Conservation (phyloP, 2,797 vertebrate species). For the Dromococcyx pavoninus region DNA sequence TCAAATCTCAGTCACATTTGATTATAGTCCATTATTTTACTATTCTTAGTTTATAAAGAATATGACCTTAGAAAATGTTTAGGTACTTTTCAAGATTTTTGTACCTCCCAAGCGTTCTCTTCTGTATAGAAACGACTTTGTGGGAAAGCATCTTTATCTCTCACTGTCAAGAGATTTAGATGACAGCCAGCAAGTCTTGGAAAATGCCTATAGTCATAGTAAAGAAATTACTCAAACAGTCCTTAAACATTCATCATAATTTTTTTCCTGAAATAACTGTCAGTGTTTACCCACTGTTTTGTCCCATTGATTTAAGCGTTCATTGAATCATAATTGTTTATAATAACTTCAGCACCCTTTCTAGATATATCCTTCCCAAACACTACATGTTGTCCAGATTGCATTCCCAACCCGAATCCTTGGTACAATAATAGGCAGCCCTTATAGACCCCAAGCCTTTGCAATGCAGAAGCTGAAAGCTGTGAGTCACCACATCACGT, state of each 20-base stretch:
- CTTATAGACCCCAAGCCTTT: not conserved
- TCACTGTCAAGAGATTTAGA: not conserved
- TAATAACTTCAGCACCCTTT: not conserved
- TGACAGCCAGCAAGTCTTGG: not conserved
- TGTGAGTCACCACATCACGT: not conserved
- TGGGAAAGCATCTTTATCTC: not conserved
- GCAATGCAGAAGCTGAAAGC: not conserved
- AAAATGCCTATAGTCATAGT: not conserved
- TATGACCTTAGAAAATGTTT: not conserved
- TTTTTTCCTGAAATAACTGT: not conserved
- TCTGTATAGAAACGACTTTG: not conserved
- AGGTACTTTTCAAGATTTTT: not conserved
- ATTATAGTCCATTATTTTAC: not conserved
- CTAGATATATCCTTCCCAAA: not conserved
- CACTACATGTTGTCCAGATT: not conserved
- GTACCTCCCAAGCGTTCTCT: not conserved
- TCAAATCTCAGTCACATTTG: not conserved
- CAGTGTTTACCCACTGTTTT: not conserved
- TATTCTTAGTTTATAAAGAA: not conserved
- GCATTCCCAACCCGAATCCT: not conserved
- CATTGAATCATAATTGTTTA: not conserved
- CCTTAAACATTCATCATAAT: not conserved
- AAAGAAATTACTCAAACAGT: not conserved
- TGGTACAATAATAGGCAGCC: not conserved
- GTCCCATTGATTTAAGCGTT: not conserved